Evolutionary conservation across 2,113 vertebrate species (phyloP).

Genomic region (Periophthalmus modestus): DNA sequence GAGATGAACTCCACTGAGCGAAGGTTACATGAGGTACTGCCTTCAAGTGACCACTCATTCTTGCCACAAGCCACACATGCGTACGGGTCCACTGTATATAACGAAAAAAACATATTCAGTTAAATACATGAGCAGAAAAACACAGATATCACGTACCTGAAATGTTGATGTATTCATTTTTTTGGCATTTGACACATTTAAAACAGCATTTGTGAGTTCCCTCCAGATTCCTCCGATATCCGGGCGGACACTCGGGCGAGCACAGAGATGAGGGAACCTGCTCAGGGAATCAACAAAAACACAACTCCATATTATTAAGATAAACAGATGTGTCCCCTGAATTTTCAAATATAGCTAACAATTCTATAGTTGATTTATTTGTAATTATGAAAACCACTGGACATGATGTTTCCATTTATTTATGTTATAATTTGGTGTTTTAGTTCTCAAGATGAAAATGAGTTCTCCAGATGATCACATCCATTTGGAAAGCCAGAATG

Average conservation of each 20-base stretch:
- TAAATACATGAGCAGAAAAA: not conserved
- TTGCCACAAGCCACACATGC: slow-evolving; percentile 74
- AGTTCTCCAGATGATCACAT: too few relatives aligned
- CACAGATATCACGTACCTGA: slow-evolving; percentile 66
- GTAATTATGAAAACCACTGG: too few relatives aligned
- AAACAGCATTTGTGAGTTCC: slow-evolving; percentile 81
- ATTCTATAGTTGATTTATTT: too few relatives aligned
- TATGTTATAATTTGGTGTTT: too few relatives aligned
- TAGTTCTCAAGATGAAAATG: too few relatives aligned
- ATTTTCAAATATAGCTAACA: too few relatives aligned
- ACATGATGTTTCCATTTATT: too few relatives aligned
- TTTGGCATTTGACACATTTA: slow-evolving; percentile 69
- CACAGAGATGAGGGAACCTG: slow-evolving; percentile 57
- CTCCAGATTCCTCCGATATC: slow-evolving; percentile 23
- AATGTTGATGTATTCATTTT: slow-evolving; percentile 78
- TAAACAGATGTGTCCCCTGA: not conserved
- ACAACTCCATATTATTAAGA: not conserved
- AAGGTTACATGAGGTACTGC: slow-evolving; percentile 76
- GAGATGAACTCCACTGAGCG: slow-evolving; percentile 73
- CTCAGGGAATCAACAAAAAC: not conserved
- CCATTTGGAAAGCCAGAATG: too few relatives aligned
- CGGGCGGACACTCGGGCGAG: slow-evolving; percentile 38
- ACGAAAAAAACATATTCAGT: not conserved
- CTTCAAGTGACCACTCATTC: slow-evolving; percentile 76
- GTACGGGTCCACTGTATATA: slow-evolving; percentile 67